Percentiles rank a stretch among this genome's conserved stretches.
Conservation (phyloP, 2,113 vertebrate genomes). For the Nesospiza acunhae region DNA sequence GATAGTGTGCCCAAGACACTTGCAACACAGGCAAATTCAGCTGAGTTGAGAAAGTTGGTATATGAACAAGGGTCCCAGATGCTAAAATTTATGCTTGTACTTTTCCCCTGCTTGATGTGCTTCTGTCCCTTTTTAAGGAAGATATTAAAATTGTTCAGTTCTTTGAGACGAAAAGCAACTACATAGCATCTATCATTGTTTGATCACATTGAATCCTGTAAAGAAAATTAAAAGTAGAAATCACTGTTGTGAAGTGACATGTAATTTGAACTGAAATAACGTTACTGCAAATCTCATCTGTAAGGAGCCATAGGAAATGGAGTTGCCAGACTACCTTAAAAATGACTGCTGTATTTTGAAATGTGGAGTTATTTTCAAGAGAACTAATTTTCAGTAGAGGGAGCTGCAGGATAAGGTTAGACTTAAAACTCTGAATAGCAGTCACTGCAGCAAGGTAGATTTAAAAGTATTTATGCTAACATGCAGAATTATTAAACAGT, state of each 20-base stretch:
- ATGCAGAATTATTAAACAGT: conserved; percentile 18
- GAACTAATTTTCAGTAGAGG: conserved; percentile 57
- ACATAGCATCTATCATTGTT: not conserved
- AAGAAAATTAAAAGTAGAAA: conserved; percentile 10
- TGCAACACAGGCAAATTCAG: not conserved
- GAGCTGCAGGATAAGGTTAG: conserved; percentile 58
- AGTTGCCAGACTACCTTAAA: conserved; percentile 38
- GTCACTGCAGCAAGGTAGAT: conserved; percentile 11
- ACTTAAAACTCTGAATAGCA: not conserved
- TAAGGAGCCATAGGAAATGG: not conserved
- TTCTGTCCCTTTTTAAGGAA: not conserved
- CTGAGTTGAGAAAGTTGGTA: not conserved
- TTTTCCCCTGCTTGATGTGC: not conserved
- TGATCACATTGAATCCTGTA: not conserved
- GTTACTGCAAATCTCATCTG: not conserved
- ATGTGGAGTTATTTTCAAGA: not conserved
- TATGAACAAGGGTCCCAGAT: not conserved
- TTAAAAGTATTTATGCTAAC: conserved; percentile 7
- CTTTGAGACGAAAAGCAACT: not conserved
- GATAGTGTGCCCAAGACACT: not conserved
- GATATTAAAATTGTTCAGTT: not conserved
- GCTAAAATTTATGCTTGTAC: not conserved
- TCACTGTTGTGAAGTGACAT: not conserved
- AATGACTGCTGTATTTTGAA: not conserved
- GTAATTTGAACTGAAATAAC: not conserved